These are phyloP conservation scores for Myotis vivesi DNA, from an alignment of 2,797 vertebrate species.

Conservation along the genomic window DNA sequence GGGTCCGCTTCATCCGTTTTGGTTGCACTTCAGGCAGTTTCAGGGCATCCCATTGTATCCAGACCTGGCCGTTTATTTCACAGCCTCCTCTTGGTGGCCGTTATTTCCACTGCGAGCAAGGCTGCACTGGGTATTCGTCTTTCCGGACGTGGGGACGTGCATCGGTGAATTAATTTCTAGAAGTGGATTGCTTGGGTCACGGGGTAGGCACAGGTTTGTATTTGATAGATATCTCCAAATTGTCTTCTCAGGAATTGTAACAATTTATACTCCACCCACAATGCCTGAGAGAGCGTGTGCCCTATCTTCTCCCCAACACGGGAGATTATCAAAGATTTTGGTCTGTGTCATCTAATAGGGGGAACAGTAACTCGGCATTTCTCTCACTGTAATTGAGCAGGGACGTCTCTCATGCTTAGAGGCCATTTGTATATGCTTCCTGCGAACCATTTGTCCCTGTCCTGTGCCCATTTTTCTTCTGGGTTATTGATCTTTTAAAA, in stretches of 20 bases:
- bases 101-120: background rate
- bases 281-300: background rate
- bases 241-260: background rate
- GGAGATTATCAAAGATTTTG: background rate
- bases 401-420: background rate
- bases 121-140: background rate
- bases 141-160: constrained; percentile 41
- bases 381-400: background rate
- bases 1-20: background rate
- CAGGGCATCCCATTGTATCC: background rate
- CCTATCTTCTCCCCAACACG: background rate
- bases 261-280: constrained; percentile 20
- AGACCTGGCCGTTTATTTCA: background rate
- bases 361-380: background rate
- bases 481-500: constrained; percentile 17
- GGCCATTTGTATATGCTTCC: constrained; percentile 11
- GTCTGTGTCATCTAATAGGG: background rate
- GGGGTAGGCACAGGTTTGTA: background rate
- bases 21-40: background rate
- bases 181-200: constrained; percentile 36
- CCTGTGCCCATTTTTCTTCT: constrained; percentile 7
- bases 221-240: constrained; percentile 43
- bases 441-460: background rate
- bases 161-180: constrained; percentile 57
- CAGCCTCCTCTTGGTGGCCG: background rate